A percentile compares a stretch with the other conserved stretches of the same genome.
Conservation (phyloP, 23 tunicate genomes). For the Botrylloides violaceus region DNA sequence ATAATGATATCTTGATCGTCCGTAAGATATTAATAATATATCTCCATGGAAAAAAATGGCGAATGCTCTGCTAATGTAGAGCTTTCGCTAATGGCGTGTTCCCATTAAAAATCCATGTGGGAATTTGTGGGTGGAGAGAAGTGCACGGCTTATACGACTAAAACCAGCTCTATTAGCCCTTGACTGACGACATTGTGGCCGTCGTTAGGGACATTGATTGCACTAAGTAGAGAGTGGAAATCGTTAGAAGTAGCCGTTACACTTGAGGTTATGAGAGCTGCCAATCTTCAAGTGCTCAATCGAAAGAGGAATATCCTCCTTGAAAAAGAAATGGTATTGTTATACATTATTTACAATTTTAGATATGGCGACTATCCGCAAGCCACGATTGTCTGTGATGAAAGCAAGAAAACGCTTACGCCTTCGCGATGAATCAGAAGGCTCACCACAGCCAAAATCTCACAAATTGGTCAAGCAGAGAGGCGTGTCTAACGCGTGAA, state of each 20-base stretch:
- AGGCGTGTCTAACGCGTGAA: not conserved
- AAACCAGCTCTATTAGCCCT: not conserved
- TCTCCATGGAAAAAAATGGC: too few relatives aligned
- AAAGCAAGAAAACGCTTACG: not conserved
- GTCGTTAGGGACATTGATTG: conserved; percentile 1
- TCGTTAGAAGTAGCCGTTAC: not conserved
- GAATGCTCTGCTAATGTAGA: too few relatives aligned
- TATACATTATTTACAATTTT: too few relatives aligned
- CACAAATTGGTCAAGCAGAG: not conserved
- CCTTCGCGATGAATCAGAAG: not conserved
- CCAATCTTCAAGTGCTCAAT: not conserved
- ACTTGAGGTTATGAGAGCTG: not conserved
- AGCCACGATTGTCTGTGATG: not conserved
- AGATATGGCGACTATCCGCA: not conserved
- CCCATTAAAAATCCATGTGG: not conserved
- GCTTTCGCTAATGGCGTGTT: too few relatives aligned
- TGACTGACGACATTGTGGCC: conserved; percentile 1
- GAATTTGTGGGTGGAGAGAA: not conserved
- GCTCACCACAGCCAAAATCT: not conserved
- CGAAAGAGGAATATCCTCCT: too few relatives aligned
- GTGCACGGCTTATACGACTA: not conserved
- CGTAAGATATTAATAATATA: too few relatives aligned
- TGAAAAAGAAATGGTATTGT: too few relatives aligned
- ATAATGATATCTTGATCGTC: too few relatives aligned
- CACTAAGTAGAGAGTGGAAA: not conserved